These are phyloP conservation scores for Leptosomus discolor DNA, from an alignment of 2,113 vertebrate genomes.

Conservation along the genomic window DNA sequence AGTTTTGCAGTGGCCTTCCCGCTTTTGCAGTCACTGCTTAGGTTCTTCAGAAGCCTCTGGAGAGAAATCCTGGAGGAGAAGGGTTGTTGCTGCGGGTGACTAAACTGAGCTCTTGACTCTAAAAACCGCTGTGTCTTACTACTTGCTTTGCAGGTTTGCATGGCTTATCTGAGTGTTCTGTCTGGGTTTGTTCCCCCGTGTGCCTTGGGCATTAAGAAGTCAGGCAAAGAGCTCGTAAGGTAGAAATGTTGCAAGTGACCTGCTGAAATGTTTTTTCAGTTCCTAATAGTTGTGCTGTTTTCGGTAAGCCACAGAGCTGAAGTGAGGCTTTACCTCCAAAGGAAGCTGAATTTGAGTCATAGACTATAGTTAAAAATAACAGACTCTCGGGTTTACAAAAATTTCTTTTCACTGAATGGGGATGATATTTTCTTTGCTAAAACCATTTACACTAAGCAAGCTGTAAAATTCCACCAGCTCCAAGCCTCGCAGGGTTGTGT, in stretches of 20 bases:
- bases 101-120: not conserved
- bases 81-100: not conserved
- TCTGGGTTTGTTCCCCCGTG: not conserved
- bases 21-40: rapidly evolving
- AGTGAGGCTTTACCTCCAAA: not conserved
- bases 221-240: not conserved
- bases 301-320: not conserved
- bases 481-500: rapidly evolving
- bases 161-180: not conserved
- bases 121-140: not conserved
- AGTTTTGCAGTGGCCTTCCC: not conserved
- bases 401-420: not conserved
- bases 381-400: not conserved
- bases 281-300: not conserved
- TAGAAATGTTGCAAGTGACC: not conserved
- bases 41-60: not conserved
- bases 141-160: not conserved
- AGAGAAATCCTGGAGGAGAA: not conserved
- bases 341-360: not conserved
- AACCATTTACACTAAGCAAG: not conserved
- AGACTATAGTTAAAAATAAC: not conserved
- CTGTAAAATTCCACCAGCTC: not conserved
- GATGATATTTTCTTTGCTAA: not conserved
- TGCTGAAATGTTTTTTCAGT: not conserved
- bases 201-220: not conserved